Conservation (phyloP, 2,888 invertebrate genomes). For the Cataglyphis altisquamis region DNA sequence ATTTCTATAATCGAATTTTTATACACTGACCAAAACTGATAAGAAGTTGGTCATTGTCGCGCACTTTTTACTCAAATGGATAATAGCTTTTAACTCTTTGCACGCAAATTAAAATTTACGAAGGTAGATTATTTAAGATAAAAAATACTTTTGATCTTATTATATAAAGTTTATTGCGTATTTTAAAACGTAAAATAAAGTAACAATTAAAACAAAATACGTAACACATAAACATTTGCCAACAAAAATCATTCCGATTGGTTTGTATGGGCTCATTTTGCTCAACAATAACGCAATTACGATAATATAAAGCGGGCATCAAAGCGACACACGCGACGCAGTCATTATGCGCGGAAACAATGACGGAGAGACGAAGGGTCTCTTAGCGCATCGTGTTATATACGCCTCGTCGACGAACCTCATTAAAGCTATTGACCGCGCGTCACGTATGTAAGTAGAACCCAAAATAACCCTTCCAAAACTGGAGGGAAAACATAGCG, state of each 20-base stretch:
- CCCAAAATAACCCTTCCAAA: constrained; percentile 61
- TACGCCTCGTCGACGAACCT: constrained; percentile 68
- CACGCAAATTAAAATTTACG: neutral
- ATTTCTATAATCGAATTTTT: neutral
- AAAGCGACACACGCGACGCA: constrained; percentile 37
- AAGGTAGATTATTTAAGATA: neutral
- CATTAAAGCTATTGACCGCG: constrained; percentile 64
- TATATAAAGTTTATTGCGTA: neutral
- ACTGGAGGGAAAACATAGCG: constrained; percentile 51
- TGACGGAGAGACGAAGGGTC: constrained; percentile 57
- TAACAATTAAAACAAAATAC: neutral
- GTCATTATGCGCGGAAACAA: constrained; percentile 57
- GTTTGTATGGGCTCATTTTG: neutral
- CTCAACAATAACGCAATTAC: constrained; percentile 41
- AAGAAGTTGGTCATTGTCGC: neutral
- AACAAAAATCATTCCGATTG: constrained; percentile 16
- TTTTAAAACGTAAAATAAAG: constrained; percentile 3
- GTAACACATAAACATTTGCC: neutral
- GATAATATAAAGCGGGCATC: constrained; percentile 37
- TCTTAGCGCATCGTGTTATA: constrained; percentile 70
- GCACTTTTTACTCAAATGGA: neutral
- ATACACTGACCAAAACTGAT: neutral
- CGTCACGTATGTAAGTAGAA: constrained; percentile 61
- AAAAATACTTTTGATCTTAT: neutral
- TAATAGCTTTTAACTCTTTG: too few species aligned